Conservation (phyloP, 2,888 invertebrate genomes). For the Rhimphoctona megacephalus region DNA sequence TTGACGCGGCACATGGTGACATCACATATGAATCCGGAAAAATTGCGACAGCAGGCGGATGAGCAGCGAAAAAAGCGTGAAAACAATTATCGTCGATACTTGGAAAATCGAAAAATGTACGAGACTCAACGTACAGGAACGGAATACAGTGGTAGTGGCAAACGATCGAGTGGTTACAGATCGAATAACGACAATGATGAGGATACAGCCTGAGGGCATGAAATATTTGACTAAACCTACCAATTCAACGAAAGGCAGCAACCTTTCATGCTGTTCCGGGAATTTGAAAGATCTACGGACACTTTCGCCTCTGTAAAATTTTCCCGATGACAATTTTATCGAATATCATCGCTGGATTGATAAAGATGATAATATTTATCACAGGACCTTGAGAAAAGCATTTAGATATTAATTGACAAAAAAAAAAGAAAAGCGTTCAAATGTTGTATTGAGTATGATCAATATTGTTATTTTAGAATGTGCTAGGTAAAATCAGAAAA, state of each 20-base stretch:
- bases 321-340: not conserved
- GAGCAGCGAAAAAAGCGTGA: conserved; percentile 83
- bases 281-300: not conserved
- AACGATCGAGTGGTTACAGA: conserved; percentile 72
- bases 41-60: conserved; percentile 82
- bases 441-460: conserved; percentile 26
- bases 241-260: not conserved
- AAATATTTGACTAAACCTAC: not conserved
- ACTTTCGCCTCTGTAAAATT: not conserved
- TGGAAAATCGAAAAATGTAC: conserved; percentile 83
- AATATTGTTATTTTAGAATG: conserved; percentile 46
- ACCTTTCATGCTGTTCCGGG: not conserved
- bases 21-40: conserved; percentile 86
- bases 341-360: not conserved
- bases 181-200: conserved; percentile 74
- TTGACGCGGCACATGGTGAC: conserved; percentile 88
- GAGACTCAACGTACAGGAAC: conserved; percentile 79
- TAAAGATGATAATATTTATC: conserved; percentile 1
- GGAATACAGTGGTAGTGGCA: conserved; percentile 68
- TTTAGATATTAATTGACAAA: conserved; percentile 22
- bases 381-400: conserved; percentile 24
- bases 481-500: not conserved
- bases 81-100: conserved; percentile 82
- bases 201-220: conserved; percentile 71
- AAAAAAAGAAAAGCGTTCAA: not conserved